These are phyloP conservation scores for Cyphotilapia sp. DNA, from an alignment of 2,113 vertebrate species.

Conservation along the genomic window DNA sequence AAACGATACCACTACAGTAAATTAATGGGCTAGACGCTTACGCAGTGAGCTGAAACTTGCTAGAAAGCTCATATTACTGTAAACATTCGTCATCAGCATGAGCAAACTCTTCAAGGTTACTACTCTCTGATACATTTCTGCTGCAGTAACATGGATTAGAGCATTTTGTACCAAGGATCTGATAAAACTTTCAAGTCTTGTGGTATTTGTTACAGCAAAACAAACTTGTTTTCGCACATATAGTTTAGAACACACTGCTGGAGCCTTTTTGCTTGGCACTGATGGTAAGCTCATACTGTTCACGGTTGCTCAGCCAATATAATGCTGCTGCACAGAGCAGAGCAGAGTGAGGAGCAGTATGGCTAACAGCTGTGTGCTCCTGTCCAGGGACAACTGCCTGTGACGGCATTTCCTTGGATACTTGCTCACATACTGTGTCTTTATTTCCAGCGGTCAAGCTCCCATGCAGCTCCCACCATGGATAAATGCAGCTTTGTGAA, in stretches of 20 bases:
- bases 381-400: conserved; percentile 43
- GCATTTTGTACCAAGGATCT: not conserved
- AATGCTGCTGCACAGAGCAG: not conserved
- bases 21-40: not conserved
- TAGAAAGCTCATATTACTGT: not conserved
- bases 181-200: not conserved
- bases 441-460: conserved; percentile 65
- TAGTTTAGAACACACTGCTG: not conserved
- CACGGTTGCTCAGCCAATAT: conserved; percentile 4
- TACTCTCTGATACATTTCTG: not conserved
- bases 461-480: conserved; percentile 35
- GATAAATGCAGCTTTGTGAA: conserved; percentile 72
- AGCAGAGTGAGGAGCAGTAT: conserved; percentile 4
- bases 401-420: conserved; percentile 59
- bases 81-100: not conserved
- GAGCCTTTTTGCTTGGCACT: not conserved
- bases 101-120: not conserved
- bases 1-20: not conserved
- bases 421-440: conserved; percentile 61
- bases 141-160: not conserved
- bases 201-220: not conserved
- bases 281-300: not conserved
- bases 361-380: conserved; percentile 52
- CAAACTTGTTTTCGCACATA: not conserved
- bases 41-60: not conserved